Percentiles rank a stretch among this genome's conserved stretches.
These are phyloP conservation scores for Vultur gryphus DNA, from an alignment of 2,797 vertebrate species.

Conservation along the genomic window DNA sequence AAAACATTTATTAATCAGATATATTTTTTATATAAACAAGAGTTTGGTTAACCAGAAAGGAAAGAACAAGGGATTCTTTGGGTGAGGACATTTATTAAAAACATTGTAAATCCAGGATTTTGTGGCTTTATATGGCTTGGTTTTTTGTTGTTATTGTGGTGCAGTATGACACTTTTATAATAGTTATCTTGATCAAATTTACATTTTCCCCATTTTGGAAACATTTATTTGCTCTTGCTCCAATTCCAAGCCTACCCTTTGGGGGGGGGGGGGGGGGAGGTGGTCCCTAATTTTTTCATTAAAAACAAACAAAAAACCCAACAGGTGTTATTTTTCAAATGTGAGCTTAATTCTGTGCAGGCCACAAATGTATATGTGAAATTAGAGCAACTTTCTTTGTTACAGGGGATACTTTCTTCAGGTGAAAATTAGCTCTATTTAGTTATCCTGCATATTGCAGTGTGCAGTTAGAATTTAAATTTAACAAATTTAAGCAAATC, in stretches of 20 bases:
- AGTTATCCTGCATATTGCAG: not conserved
- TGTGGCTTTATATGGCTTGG: not conserved
- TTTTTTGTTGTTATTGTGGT: not conserved
- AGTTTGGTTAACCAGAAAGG: slow-evolving; percentile 55
- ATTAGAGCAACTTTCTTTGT: slow-evolving; percentile 4
- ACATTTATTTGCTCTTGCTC: not conserved
- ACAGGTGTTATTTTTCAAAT: not conserved
- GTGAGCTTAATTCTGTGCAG: not conserved
- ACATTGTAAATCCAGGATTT: slow-evolving; percentile 8
- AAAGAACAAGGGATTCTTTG: slow-evolving; percentile 21
- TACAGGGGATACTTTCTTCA: not conserved
- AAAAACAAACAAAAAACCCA: not conserved
- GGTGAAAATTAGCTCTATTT: not conserved
- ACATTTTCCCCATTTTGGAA: not conserved
- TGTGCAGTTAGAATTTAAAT: not conserved
- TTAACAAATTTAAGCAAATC: not conserved
- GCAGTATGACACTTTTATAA: not conserved
- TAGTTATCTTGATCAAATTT: not conserved
- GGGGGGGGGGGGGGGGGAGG: no score
- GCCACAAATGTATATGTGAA: not conserved
- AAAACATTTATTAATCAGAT: slow-evolving; percentile 70
- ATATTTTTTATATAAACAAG: slow-evolving; percentile 76
- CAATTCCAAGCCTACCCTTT: not conserved
- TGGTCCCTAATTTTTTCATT: not conserved
- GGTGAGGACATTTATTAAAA: slow-evolving; percentile 13